Percentiles rank a stretch among this genome's conserved stretches.
Evolutionary conservation across 2,888 invertebrate genomes (phyloP).

Genomic region (Lithodes maja): DNA sequence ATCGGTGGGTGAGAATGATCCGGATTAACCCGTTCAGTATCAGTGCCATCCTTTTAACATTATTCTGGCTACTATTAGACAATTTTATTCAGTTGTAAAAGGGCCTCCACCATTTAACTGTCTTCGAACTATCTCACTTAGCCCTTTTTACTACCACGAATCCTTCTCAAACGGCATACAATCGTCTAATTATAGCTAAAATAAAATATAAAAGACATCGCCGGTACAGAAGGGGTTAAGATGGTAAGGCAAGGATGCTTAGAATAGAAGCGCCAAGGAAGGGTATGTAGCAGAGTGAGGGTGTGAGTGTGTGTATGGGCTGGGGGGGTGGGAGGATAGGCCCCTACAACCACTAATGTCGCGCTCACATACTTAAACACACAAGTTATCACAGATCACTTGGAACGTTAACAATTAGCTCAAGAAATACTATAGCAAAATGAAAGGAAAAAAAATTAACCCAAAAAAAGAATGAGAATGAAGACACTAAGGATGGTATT

Average conservation of each 20-base stretch:
- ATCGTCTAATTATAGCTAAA: no score
- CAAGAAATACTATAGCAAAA: conserved; percentile 57
- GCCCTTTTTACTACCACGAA: no score
- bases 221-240: neutral
- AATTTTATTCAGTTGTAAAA: no score
- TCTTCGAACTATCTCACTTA: no score
- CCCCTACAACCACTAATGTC: conserved; percentile 31
- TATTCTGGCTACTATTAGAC: no score
- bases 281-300: conserved; percentile 24
- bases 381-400: conserved; percentile 64
- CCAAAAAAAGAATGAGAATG: conserved; percentile 13
- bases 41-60: no score
- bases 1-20: no score
- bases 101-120: no score
- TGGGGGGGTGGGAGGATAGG: conserved; percentile 11
- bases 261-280: conserved; percentile 24
- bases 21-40: no score
- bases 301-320: conserved; percentile 1
- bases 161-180: no score
- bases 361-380: conserved; percentile 51
- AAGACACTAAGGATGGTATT: conserved; percentile 33
- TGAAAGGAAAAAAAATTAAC: conserved; percentile 51
- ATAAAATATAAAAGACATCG: no score
- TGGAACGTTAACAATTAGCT: conserved; percentile 63
- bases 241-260: neutral